Percentiles rank a stretch among this genome's conserved stretches.
These are phyloP conservation scores for Trinectes maculatus DNA, from an alignment of 2,113 vertebrate species.

Conservation along the genomic window DNA sequence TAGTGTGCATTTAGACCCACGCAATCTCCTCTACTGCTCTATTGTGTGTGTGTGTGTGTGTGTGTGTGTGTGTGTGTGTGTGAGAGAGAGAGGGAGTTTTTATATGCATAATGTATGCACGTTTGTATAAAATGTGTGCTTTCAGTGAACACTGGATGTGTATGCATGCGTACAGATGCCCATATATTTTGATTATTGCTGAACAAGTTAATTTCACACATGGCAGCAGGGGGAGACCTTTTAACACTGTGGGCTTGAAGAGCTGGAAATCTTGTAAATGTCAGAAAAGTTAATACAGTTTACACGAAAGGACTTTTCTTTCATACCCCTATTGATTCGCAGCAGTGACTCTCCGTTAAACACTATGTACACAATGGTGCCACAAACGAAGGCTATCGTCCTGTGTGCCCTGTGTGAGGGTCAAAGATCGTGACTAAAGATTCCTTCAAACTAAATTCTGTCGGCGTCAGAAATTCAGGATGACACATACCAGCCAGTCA, in stretches of 20 bases:
- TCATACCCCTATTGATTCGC: not conserved
- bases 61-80: not conserved
- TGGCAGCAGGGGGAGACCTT: conserved; percentile 48
- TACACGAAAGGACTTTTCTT: no score
- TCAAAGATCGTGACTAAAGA: no score
- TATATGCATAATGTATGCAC: not conserved
- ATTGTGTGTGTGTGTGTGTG: not conserved
- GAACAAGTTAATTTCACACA: conserved; percentile 63
- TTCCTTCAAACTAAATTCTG: no score
- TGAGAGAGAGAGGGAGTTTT: not conserved
- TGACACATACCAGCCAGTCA: no score
- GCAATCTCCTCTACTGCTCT: no score
- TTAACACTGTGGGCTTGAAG: conserved; percentile 33
- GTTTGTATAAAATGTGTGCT: not conserved
- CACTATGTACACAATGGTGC: no score
- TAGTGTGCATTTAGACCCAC: no score
- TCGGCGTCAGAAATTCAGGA: no score
- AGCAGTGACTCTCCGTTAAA: no score
- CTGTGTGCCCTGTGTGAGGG: no score
- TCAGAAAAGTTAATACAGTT: conserved; percentile 34
- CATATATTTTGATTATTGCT: conserved; percentile 52
- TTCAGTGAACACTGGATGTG: not conserved
- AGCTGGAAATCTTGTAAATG: conserved; percentile 4
- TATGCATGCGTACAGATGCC: conserved; percentile 12
- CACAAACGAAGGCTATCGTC: no score